Conservation (phyloP, 2,888 invertebrate species). For the Schrankia costaestrigalis region DNA sequence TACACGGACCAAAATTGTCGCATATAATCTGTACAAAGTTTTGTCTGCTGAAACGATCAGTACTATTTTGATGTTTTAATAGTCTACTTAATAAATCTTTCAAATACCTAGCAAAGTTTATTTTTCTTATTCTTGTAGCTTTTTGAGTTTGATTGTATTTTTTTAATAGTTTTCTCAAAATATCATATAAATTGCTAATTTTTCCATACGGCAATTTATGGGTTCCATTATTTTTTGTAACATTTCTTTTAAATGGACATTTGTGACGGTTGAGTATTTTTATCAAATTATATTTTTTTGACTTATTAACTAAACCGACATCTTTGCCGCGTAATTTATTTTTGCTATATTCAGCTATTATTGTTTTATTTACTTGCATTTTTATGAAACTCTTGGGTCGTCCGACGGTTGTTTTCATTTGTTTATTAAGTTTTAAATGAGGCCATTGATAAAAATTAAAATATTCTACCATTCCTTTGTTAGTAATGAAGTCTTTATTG, state of each 20-base stretch:
- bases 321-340: slow-evolving; percentile 17
- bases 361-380: slow-evolving; percentile 7
- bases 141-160: slow-evolving; percentile 10
- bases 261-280: slow-evolving; percentile 23
- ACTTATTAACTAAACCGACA: slow-evolving; percentile 16
- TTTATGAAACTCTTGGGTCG: slow-evolving; percentile 11
- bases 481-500: too few relatives aligned
- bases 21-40: slow-evolving; percentile 48
- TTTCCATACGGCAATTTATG: too few relatives aligned
- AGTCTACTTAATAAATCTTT: slow-evolving; percentile 51
- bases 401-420: slow-evolving; percentile 5
- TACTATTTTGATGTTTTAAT: slow-evolving; percentile 29
- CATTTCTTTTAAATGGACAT: slow-evolving; percentile 14
- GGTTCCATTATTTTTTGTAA: slow-evolving; percentile 4
- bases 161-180: slow-evolving; percentile 24
- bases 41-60: slow-evolving; percentile 29
- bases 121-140: slow-evolving; percentile 21
- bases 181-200: slow-evolving; percentile 21
- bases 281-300: slow-evolving; percentile 30
- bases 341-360: slow-evolving; percentile 1
- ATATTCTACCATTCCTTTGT: slow-evolving; percentile 25
- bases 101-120: slow-evolving; percentile 43
- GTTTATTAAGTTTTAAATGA: slow-evolving; percentile 20
- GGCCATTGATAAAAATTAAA: slow-evolving; percentile 33
- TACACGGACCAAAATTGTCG: slow-evolving; percentile 47